A percentile compares a stretch with the other conserved stretches of the same genome.
Conservation (phyloP, 2,113 vertebrate genomes). For the Tyrannus savana region DNA sequence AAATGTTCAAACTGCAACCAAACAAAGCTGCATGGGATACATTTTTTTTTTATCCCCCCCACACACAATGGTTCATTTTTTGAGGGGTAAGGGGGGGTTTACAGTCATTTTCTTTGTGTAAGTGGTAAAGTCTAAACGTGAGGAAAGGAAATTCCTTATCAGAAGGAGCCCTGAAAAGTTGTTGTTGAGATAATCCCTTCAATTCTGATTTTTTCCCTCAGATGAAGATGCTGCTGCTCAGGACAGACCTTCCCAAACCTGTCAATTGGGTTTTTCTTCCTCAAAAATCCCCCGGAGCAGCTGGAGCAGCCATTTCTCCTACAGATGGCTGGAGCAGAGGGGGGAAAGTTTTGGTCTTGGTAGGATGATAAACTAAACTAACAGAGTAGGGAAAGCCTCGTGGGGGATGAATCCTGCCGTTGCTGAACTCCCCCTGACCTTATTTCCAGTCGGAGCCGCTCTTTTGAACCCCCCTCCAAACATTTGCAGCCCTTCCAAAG, state of each 20-base stretch:
- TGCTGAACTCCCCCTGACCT: slow-evolving; percentile 48
- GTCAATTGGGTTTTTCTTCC: neutral
- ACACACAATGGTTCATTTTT: neutral
- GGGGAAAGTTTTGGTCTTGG: neutral
- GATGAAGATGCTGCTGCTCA: rapidly evolving
- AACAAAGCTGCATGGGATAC: neutral
- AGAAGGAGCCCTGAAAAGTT: neutral
- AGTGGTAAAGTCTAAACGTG: rapidly evolving
- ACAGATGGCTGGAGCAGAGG: neutral
- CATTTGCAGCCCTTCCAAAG: neutral
- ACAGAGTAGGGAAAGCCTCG: neutral
- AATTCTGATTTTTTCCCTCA: rapidly evolving
- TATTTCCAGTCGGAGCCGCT: neutral
- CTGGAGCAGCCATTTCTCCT: neutral
- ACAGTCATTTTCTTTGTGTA: neutral
- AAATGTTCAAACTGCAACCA: neutral
- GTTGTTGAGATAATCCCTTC: neutral
- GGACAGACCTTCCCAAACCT: neutral
- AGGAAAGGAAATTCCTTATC: neutral
- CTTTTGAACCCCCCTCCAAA: neutral
- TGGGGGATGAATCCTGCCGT: neutral
- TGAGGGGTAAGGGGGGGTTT: neutral
- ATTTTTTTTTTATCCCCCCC: rapidly evolving
- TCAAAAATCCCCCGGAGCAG: neutral
- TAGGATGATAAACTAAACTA: neutral